Percentiles rank a stretch among this genome's conserved stretches.
Evolutionary conservation across 2,113 vertebrate genomes (phyloP).

Genomic region (Malurus cyaneus): DNA sequence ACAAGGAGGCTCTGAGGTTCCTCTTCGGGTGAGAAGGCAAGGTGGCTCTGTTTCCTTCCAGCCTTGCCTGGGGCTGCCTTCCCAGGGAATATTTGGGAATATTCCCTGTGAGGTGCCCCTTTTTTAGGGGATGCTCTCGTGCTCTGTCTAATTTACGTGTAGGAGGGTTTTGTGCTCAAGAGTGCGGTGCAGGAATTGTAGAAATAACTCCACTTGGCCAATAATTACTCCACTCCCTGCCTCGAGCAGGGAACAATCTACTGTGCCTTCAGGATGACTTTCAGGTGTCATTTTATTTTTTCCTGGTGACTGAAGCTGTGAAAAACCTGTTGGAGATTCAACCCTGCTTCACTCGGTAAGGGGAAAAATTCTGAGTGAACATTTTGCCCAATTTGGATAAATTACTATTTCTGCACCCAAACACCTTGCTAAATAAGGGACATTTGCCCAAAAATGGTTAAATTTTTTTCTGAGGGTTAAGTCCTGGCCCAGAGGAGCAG

Average conservation of each 20-base stretch:
- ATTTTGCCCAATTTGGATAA: background rate
- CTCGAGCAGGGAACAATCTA: background rate
- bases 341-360: accelerated
- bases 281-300: background rate
- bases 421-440: background rate
- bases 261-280: background rate
- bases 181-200: accelerated
- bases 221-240: background rate
- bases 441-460: background rate
- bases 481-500: background rate
- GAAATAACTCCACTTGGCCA: background rate
- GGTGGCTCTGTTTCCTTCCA: background rate
- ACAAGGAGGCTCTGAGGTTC: background rate
- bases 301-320: background rate
- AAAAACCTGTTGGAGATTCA: accelerated
- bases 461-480: background rate
- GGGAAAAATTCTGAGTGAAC: background rate
- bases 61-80: background rate
- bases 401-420: background rate
- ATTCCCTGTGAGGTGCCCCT: accelerated
- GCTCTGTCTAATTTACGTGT: accelerated
- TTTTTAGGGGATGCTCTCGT: background rate
- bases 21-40: background rate
- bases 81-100: background rate
- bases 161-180: background rate